phyloP scores from a whole-genome alignment of 2,888 invertebrate species.

The Drosophila paramelanica region DNA sequence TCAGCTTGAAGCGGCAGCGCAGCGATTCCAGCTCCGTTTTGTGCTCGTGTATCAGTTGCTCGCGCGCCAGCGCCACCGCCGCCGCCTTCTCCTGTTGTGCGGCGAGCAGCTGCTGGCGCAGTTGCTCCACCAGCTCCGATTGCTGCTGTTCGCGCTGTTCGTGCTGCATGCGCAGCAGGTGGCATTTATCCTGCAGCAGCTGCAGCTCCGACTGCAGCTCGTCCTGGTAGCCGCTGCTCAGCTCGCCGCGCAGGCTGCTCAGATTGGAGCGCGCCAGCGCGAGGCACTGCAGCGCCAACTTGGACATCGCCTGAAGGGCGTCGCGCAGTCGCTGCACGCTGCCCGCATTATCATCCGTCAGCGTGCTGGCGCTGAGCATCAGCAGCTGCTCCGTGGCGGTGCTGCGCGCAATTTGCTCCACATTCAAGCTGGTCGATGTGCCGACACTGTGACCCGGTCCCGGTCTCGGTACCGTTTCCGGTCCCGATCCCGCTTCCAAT shows the following conservation, averaged over 20 bases:
- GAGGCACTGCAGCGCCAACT: slow-evolving; percentile 87
- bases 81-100: slow-evolving; percentile 85
- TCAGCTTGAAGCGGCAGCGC: slow-evolving; percentile 90
- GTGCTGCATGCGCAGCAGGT: slow-evolving; percentile 86
- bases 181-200: slow-evolving; percentile 87
- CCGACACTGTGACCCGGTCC: slow-evolving; percentile 48
- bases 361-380: slow-evolving; percentile 81
- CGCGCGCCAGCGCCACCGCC: slow-evolving; percentile 89
- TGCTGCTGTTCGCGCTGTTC: slow-evolving; percentile 86
- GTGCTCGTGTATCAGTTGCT: slow-evolving; percentile 89
- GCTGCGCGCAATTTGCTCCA: slow-evolving; percentile 70
- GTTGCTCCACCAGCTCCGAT: slow-evolving; percentile 60
- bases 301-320: slow-evolving; percentile 85
- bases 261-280: slow-evolving; percentile 88
- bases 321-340: slow-evolving; percentile 88
- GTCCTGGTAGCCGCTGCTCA: slow-evolving; percentile 86
- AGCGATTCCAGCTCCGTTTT: slow-evolving; percentile 92
- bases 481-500: no score
- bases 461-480: no score
- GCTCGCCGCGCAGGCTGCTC: slow-evolving; percentile 86
- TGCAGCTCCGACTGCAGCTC: slow-evolving; percentile 86
- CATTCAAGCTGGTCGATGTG: slow-evolving; percentile 71
- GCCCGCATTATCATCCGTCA: slow-evolving; percentile 87
- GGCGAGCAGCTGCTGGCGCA: slow-evolving; percentile 76
- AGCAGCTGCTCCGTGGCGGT: slow-evolving; percentile 79